Base-by-base conservation (phyloP, 2,113 vertebrate genomes). In the Microcebus griseorufus region DNA sequence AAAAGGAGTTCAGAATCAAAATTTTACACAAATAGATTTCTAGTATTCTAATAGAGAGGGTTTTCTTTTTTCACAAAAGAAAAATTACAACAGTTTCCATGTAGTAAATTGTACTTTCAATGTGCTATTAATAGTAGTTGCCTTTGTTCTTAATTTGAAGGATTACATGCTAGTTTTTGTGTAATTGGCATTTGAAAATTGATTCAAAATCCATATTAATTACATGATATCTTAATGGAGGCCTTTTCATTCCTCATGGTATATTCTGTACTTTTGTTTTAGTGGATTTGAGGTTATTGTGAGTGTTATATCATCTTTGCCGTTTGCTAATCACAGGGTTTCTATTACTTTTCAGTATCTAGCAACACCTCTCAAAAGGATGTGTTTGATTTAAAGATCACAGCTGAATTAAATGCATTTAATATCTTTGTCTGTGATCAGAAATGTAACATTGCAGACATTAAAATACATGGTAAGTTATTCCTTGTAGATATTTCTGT, bases 401-500 rank as follows among this genome's bases (percentile, higher is more conserved):
- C 97, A 79, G 98, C 99, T 98, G 98, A 98, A 29, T 98, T 99
- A 53, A 99, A 99, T 94, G 99, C 99, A 14, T 99, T 99, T 95
- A 99, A 99, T 72, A 87, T 99, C 37, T 97, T 99, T 60, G 98
- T 99, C 60, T 99, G 99, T 98, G 99, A 99, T 98, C 99, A 99
- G 97, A 98, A 97, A 13, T 98, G 98, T 97, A 98, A 98, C 93
- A 99, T 99, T 97, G 99, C 99, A 42, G 99, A 99, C 97, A 99
- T 99, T 91, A 99, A 98, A 97, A 99, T 99, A 98, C 99, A 99
- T 97, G 99, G 99, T 99, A 96, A 97, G 94, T 0, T 51, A 39
- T 73, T 92, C 25, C n/a, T 85, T 91, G 2, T 62, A 27, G 22
- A 1, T 96, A 67, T 23, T 89, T 91, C 42, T 42, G 27, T 72